Base-by-base conservation (phyloP, 2,113 vertebrate genomes). In the Strix aluco region DNA sequence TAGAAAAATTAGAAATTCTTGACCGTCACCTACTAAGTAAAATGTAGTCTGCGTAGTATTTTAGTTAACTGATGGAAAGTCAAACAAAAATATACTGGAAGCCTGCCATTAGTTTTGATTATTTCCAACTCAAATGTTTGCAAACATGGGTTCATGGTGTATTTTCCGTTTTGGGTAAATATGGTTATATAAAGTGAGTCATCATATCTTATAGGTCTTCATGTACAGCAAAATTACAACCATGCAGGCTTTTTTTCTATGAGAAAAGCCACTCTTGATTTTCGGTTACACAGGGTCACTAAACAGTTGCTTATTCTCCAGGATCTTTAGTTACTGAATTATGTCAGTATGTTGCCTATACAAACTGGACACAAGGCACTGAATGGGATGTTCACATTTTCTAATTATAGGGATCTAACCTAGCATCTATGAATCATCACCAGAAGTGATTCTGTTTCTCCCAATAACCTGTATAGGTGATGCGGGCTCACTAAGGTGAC, bases 41-140 rank as follows among this genome's bases (percentile, higher is more conserved):
- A 87, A 57, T 0, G 0, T n/a, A 70, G 46, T 34, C 74, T 86
- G 40, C 46, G 38, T 11, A 73, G 19, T 32, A 62, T 57, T 66
- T 77, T 77, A 66, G 26, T 71, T 80, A 86, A 77, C 46, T 54
- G 66, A 58, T 1, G 42, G 42, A 88, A 81, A 27, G 58, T 32
- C 71, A 88, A 61, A 94, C 46, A 96, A 82, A 92, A 82, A 36
- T 46, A 54, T 13, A 44, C 71, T 80, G 81, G 78, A 95, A 95
- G 27, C 7, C 22, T 88, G 87, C 52, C 73, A 89, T 65, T 70
- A 81, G 51, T 80, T 96, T 93, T 83, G 9, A 83, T 82, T 88
- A 75, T 67, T 96, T 93, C 81, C 79, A 86, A 77, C 30, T 62
- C 79, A 69, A 70, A 93, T 38, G n/a, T 92, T 94, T 92, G 40